These are phyloP conservation scores for Semnornis frantzii DNA, from an alignment of 2,113 vertebrate genomes.

Conservation along the genomic window DNA sequence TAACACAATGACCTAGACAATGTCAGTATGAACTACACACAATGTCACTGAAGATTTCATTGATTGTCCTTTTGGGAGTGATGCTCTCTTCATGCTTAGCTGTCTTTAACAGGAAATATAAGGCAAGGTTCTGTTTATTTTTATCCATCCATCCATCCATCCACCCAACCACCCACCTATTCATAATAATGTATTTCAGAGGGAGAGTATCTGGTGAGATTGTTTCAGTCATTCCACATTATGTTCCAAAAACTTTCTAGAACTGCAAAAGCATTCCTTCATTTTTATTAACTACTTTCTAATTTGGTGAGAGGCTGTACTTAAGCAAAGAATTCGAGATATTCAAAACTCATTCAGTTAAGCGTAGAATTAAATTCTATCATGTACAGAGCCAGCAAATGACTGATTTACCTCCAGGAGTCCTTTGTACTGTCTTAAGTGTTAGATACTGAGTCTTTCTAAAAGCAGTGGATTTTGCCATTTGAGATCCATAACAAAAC, in stretches of 20 bases:
- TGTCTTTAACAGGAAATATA: background rate
- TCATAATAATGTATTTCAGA: background rate
- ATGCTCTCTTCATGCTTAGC: background rate
- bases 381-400: background rate
- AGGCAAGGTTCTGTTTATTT: background rate
- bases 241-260: background rate
- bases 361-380: background rate
- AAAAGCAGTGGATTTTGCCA: background rate
- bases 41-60: background rate
- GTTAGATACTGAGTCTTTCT: background rate
- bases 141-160: background rate
- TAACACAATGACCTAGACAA: background rate
- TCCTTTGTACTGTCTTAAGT: background rate
- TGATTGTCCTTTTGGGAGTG: background rate
- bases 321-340: background rate
- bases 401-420: background rate
- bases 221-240: background rate
- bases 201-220: background rate
- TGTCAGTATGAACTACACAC: background rate
- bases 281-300: background rate
- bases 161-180: background rate
- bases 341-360: background rate
- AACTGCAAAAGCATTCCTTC: background rate
- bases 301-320: background rate
- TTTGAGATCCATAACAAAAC: background rate